Percentiles rank a stretch among this genome's conserved stretches.
These are phyloP conservation scores for Tylochromis polylepis DNA, from an alignment of 2,113 vertebrate genomes.

Conservation along the genomic window DNA sequence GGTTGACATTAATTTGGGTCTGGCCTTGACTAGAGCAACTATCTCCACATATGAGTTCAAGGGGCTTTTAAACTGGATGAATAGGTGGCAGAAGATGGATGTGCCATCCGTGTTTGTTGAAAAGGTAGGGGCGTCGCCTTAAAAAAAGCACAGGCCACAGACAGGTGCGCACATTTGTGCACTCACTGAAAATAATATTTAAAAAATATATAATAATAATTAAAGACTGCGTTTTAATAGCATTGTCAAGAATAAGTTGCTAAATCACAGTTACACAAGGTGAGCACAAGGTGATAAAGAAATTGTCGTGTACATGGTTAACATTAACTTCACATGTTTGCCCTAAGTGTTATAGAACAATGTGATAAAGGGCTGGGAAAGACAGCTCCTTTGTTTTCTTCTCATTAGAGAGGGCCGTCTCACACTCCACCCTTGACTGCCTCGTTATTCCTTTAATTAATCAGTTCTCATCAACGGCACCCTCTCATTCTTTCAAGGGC, in stretches of 20 bases:
- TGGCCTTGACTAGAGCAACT: slow-evolving; percentile 75
- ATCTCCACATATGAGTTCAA: slow-evolving; percentile 66
- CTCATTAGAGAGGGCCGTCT: slow-evolving; percentile 74
- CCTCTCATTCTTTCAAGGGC: slow-evolving; percentile 64
- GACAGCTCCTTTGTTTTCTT: slow-evolving; percentile 73
- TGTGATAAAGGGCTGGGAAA: slow-evolving; percentile 62
- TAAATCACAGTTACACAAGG: background rate
- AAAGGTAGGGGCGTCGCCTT: slow-evolving; percentile 33
- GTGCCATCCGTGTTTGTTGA: slow-evolving; percentile 43
- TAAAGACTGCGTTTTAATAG: background rate
- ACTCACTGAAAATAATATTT: background rate
- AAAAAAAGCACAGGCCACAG: background rate
- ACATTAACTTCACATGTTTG: slow-evolving; percentile 49
- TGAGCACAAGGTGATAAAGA: slow-evolving; percentile 44
- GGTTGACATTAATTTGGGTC: slow-evolving; percentile 70
- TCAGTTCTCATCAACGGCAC: slow-evolving; percentile 75
- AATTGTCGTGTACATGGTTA: slow-evolving; percentile 35
- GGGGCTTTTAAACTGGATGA: slow-evolving; percentile 62
- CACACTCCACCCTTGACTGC: slow-evolving; percentile 70
- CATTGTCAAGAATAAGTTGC: background rate
- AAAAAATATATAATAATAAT: background rate
- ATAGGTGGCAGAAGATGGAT: slow-evolving; percentile 70
- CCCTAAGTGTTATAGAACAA: slow-evolving; percentile 52
- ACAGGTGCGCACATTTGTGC: background rate
- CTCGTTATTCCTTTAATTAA: slow-evolving; percentile 78